Conservation (phyloP, 30 jellyfish, hydroid and myxozoan genomes). For the Chrysaora quinquecirrha region DNA sequence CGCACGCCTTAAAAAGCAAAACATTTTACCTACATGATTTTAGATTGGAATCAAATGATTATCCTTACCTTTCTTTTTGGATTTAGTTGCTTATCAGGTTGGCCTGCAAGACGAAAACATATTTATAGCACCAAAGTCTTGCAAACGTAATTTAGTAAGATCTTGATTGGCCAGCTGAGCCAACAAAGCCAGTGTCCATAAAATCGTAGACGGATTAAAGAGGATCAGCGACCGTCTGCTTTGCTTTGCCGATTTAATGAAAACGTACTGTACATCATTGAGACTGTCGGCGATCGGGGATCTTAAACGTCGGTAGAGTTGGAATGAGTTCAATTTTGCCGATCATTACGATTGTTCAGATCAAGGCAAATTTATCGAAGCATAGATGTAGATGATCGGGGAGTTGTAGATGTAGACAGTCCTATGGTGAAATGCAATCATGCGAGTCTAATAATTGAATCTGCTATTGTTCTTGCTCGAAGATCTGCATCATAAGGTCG, state of each 20-base stretch:
- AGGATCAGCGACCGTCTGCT: neutral
- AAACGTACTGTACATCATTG: neutral
- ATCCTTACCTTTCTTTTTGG: conserved; percentile 86
- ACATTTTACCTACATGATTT: neutral
- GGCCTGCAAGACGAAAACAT: conserved; percentile 49
- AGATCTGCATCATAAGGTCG: no score
- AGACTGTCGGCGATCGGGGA: neutral
- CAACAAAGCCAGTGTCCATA: neutral
- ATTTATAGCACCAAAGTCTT: neutral
- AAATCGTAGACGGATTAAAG: neutral
- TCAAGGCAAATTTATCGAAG: no score
- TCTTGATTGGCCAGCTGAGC: neutral
- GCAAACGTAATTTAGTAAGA: neutral
- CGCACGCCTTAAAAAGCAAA: no score
- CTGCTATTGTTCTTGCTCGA: no score
- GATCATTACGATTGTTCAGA: no score
- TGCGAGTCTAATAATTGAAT: no score
- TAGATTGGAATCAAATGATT: neutral
- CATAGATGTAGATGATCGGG: no score
- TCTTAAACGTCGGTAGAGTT: no score
- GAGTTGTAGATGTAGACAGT: no score
- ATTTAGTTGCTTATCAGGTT: conserved; percentile 87
- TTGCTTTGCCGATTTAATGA: neutral
- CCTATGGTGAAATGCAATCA: no score
- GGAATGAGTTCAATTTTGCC: no score